phyloP scores from a whole-genome alignment of 1,140 invertebrate species.

The Euglossa dilemma region DNA sequence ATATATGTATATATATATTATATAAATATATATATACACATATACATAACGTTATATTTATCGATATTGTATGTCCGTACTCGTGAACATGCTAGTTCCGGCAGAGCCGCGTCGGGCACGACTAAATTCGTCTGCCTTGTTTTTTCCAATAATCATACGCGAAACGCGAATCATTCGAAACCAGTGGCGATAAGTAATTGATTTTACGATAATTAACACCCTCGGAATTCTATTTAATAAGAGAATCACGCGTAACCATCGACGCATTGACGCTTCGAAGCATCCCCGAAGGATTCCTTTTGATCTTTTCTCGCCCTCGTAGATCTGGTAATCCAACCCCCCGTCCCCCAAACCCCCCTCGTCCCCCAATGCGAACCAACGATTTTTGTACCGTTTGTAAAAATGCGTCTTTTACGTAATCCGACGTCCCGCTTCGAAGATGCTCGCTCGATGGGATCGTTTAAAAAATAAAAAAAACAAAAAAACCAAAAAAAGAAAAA shows the following conservation, averaged over 20 bases:
- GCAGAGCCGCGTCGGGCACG: not conserved
- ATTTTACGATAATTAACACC: not conserved
- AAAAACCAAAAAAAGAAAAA: too few relatives aligned
- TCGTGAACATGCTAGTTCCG: conserved; percentile 25
- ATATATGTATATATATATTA: conserved; percentile 60
- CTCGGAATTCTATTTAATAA: too few relatives aligned
- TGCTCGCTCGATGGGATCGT: not conserved
- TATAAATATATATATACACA: conserved; percentile 60
- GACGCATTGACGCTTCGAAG: not conserved
- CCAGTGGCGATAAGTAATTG: not conserved
- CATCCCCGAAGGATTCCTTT: not conserved
- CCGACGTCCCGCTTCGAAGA: not conserved
- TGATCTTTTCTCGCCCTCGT: not conserved
- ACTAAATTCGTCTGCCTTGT: conserved; percentile 7
- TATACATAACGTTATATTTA: conserved; percentile 62
- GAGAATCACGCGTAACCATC: not conserved
- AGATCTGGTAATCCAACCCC: not conserved
- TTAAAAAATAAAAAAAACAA: too few relatives aligned
- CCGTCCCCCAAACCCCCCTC: too few relatives aligned
- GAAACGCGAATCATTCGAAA: conserved; percentile 7
- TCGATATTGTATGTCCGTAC: conserved; percentile 65
- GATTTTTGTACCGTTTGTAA: conserved; percentile 12
- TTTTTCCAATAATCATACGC: conserved; percentile 53
- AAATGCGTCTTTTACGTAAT: not conserved
- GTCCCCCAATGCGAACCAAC: not conserved